phyloP scores from a whole-genome alignment of 2,888 invertebrate genomes.

The Hermaeophaga mercurialis region DNA sequence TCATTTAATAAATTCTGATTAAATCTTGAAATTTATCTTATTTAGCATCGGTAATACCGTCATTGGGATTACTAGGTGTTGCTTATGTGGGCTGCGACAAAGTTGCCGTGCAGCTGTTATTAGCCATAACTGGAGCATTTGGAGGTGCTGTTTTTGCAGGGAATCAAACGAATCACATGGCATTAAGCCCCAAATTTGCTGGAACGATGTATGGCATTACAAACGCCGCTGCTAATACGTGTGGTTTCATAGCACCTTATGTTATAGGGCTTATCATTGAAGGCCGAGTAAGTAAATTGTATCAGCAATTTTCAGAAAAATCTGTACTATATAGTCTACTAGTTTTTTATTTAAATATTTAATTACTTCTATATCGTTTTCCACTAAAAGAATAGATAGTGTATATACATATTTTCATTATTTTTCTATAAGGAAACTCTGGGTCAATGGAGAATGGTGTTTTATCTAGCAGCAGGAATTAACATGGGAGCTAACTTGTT shows the following conservation, averaged over 20 bases:
- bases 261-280: constrained; percentile 76
- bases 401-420: too few species aligned
- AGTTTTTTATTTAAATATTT: too few species aligned
- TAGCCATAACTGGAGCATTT: constrained; percentile 74
- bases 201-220: constrained; percentile 86
- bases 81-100: constrained; percentile 81
- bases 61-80: constrained; percentile 76
- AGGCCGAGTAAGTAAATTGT: constrained; percentile 62
- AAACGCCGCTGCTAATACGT: constrained; percentile 81
- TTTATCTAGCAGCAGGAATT: constrained; percentile 78
- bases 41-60: constrained; percentile 71
- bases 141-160: constrained; percentile 80
- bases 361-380: too few species aligned
- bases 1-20: too few species aligned
- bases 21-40: not conserved
- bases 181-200: constrained; percentile 79
- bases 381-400: too few species aligned
- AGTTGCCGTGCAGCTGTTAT: constrained; percentile 70
- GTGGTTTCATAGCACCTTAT: constrained; percentile 83
- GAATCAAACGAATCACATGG: constrained; percentile 85
- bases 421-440: constrained; percentile 67
- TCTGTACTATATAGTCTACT: too few species aligned
- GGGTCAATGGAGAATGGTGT: constrained; percentile 76
- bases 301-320: too few species aligned
- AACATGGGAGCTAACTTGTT: constrained; percentile 77